A percentile compares a stretch with the other conserved stretches of the same genome.
phyloP scores from a whole-genome alignment of 2,797 vertebrate species.

The Melanotaenia maccullochi region DNA sequence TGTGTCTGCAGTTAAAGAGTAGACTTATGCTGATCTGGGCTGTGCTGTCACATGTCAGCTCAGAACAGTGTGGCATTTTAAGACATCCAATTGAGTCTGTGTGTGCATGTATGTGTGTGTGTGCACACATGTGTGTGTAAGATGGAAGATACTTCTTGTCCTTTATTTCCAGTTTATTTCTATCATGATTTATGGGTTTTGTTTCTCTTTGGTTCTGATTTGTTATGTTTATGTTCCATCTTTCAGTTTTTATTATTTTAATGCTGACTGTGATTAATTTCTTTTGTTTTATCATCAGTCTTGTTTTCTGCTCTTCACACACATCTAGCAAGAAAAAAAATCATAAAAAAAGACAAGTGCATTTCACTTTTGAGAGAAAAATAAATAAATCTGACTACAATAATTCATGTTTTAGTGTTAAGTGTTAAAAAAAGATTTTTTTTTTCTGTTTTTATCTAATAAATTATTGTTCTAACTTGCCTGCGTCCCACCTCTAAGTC shows the following conservation, averaged over 20 bases:
- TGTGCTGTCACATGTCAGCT: slow-evolving; percentile 70
- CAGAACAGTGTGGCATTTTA: slow-evolving; percentile 48
- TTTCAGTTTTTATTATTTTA: neutral
- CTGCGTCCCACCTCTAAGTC: neutral
- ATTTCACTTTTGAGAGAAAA: no score
- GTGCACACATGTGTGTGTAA: slow-evolving; percentile 15
- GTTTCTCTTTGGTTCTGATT: neutral
- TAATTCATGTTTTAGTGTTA: neutral
- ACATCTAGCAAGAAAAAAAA: no score
- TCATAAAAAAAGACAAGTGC: no score
- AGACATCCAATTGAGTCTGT: slow-evolving; percentile 33
- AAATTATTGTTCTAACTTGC: neutral
- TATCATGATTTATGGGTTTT: neutral
- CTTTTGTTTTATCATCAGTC: neutral
- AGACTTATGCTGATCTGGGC: slow-evolving; percentile 55
- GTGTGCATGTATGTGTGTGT: neutral
- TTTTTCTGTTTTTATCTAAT: neutral
- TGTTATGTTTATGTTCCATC: neutral
- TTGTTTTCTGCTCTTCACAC: no score
- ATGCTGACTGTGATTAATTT: neutral
- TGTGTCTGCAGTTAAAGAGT: slow-evolving; percentile 19
- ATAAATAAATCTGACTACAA: no score
- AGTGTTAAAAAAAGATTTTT: neutral
- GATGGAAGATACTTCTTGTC: neutral
- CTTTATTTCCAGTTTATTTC: slow-evolving; percentile 6